Percentiles rank a stretch among this genome's conserved stretches.
phyloP scores from a whole-genome alignment of 2,888 invertebrate species.

The Caenorhabditis sp. region DNA sequence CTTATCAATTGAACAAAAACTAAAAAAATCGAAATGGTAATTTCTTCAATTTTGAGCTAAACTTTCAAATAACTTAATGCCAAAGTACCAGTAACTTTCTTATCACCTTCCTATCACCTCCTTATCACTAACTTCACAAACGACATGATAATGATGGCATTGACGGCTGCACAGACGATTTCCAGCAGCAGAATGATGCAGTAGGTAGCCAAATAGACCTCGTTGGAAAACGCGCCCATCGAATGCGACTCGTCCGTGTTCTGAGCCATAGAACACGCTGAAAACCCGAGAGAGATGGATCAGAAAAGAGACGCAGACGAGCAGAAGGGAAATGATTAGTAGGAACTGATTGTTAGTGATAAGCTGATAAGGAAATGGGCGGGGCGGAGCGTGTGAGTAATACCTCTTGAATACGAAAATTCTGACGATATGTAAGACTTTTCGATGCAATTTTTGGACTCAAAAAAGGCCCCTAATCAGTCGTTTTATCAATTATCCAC shows the following conservation, averaged over 20 bases:
- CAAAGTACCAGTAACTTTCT: not conserved
- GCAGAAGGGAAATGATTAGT: not conserved
- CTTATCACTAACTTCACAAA: slow-evolving; percentile 36
- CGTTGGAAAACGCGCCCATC: slow-evolving; percentile 46
- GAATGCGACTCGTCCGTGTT: not conserved
- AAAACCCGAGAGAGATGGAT: not conserved
- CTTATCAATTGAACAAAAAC: too few relatives aligned
- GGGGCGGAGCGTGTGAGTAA: not conserved
- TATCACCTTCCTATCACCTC: too few relatives aligned
- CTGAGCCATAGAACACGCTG: not conserved
- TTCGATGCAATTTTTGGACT: not conserved
- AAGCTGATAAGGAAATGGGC: not conserved
- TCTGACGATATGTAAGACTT: too few relatives aligned
- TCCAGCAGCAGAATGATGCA: slow-evolving; percentile 38
- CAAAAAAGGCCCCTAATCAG: not conserved
- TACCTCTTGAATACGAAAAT: too few relatives aligned
- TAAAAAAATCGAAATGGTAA: too few relatives aligned
- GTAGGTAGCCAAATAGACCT: slow-evolving; percentile 53
- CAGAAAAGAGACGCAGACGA: slow-evolving; percentile 5
- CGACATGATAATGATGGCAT: slow-evolving; percentile 42
- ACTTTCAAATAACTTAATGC: not conserved
- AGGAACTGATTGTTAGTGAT: not conserved
- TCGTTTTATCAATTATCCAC: not conserved
- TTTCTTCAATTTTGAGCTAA: too few relatives aligned
- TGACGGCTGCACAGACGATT: slow-evolving; percentile 23